Percentiles rank a stretch among this genome's conserved stretches.
Conservation (phyloP, 2,797 vertebrate genomes). For the Novumbra hubbsi region DNA sequence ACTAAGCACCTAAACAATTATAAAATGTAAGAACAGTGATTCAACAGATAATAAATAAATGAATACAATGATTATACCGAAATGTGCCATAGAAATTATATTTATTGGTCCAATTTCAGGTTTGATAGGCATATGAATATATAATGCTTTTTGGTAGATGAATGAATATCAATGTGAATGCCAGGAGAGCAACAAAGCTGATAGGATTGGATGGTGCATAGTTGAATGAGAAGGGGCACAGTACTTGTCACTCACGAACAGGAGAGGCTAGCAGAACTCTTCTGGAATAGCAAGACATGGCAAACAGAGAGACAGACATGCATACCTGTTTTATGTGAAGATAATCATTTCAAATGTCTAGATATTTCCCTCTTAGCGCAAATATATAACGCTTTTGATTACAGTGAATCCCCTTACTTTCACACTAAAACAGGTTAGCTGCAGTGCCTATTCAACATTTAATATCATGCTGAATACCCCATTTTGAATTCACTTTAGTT, state of each 20-base stretch:
- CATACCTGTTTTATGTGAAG: not conserved
- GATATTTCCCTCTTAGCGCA: not conserved
- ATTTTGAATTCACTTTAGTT: not conserved
- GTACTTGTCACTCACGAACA: not conserved
- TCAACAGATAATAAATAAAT: not conserved
- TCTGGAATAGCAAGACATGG: not conserved
- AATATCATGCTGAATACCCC: not conserved
- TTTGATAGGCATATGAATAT: conserved; percentile 31
- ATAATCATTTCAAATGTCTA: not conserved
- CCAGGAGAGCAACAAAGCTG: not conserved
- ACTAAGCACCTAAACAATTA: no score
- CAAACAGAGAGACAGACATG: not conserved
- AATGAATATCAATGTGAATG: not conserved
- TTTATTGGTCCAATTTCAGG: not conserved
- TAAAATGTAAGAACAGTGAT: no score
- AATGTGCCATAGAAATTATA: not conserved
- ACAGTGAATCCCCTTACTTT: no score
- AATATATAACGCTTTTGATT: no score
- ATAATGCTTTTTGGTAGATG: conserved; percentile 19
- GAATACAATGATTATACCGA: not conserved
- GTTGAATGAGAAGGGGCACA: not conserved
- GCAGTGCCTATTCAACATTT: no score
- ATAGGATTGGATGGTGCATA: not conserved
- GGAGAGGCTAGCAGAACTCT: not conserved
- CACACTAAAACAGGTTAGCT: no score